Evolutionary conservation across 2,113 vertebrate genomes (phyloP), one percentile per base, ranked within the genome.

Genomic region (Capricornis sumatraensis): DNA sequence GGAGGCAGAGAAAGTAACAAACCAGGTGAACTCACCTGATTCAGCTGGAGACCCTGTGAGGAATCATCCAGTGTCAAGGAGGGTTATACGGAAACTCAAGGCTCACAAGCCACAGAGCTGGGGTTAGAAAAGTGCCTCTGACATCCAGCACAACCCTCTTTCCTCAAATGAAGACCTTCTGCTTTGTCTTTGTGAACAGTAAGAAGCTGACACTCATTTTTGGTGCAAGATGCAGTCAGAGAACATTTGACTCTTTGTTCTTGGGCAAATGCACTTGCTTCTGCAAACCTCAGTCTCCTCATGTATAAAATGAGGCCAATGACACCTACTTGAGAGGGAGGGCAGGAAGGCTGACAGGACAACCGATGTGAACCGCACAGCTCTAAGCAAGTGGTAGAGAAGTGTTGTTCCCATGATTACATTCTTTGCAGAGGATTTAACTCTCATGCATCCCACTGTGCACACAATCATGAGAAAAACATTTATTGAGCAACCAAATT

Each of bases 21-120:
- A 2, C 1, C 16, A 50, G 17, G n/a, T 79, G 64, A 60, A 7
- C 27, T 47, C 5, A 3, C 25, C 67, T n/a, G 60, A 50, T 43
- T 53, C 5, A 16, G 13, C 4, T 27, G n/a, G 43, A 13, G 43
- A 21, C 16, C 6, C 30, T 13, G 6, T 0, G 8, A 67, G 28
- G 64, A 84, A 21, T 4, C 74, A 58, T 12, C 23, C 21, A 27
- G 55, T 40, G 50, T 47, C 25, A 11, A 0, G 6, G 36, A 50
- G 3, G 45, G 47, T 33, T n/a, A 14, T 16, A 27, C 33, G 0
- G 14, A 91, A 52, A 28, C 14, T 36, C 8, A 23, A 0, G 2
- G 43, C 86, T 74, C 8, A 5, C 16, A 25, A 0, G 7, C 40
- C 2, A 33, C 47, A 67, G 52, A 58, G 81, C 53, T 30, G 45